Evolutionary conservation across 2,113 vertebrate genomes (phyloP).

Genomic region (Triplophysa siluroides): DNA sequence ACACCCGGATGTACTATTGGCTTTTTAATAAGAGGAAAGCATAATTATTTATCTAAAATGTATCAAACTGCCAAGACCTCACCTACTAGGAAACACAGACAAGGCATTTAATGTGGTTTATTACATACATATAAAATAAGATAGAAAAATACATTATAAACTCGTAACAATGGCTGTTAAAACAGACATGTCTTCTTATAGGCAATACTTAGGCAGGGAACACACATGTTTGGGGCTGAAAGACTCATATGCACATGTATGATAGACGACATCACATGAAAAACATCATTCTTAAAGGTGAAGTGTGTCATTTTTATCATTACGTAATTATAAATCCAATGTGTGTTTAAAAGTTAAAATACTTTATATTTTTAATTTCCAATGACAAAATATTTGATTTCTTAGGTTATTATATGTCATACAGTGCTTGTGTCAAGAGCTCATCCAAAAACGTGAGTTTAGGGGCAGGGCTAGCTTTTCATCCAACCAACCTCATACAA

Average conservation of each 20-base stretch:
- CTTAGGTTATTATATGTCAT: neutral
- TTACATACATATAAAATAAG: slow-evolving; percentile 93
- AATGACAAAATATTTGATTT: no score
- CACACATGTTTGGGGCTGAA: slow-evolving; percentile 71
- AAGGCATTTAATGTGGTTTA: slow-evolving; percentile 85
- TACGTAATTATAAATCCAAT: no score
- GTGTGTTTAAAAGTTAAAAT: no score
- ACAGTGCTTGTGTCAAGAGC: no score
- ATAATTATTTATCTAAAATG: neutral
- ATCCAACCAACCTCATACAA: no score
- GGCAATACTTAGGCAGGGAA: slow-evolving; percentile 88
- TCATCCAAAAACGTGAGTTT: no score
- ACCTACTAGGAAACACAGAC: slow-evolving; percentile 85
- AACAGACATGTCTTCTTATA: slow-evolving; percentile 92
- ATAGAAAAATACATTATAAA: slow-evolving; percentile 98
- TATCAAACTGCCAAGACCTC: neutral
- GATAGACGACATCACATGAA: slow-evolving; percentile 61
- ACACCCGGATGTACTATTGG: neutral
- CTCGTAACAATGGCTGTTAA: slow-evolving; percentile 94
- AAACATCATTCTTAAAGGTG: slow-evolving; percentile 74
- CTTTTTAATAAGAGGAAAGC: slow-evolving; percentile 1
- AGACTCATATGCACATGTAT: slow-evolving; percentile 75
- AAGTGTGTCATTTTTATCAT: slow-evolving; percentile 6
- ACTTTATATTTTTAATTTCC: no score
- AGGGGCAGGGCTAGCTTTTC: no score